Evolutionary conservation across 2,888 invertebrate genomes (phyloP), one percentile per base, ranked within the genome.

Genomic region (Carterocephalus palaemon): DNA sequence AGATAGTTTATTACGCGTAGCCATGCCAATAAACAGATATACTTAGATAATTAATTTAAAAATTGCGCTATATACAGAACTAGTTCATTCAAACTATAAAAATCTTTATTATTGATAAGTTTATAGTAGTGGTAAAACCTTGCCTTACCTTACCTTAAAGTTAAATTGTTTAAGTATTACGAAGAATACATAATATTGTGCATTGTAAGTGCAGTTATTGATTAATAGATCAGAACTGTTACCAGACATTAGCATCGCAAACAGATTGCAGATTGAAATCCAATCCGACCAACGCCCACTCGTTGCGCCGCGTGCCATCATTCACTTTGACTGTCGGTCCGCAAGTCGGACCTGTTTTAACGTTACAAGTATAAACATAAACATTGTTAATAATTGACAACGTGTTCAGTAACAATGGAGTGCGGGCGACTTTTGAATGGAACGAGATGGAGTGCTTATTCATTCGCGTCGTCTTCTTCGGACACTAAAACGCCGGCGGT

Each of bases 281-380:
- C 51, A 67, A 82, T 70, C 69, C 62, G 50, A 54, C 49, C 59
- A 60, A 77, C 81, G 78, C 82, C 82, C 82, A 76, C 75, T 66
- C 53, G 47, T 51, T 56, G n/a, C 58, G 62, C 58, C 58, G 60
- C 58, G 57, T 67, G 64, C 57, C 56, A 64, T 67, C 62, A 67
- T 59, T 57, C 51, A 48, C 43, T 40, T 63, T 58, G 59, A 57
- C 57, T 54, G 60, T 59, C 55, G 43, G 48, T 28, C 15, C 24
- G 39, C 45, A 33, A 33, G 36, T 39, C 38, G 42, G 36, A 28
- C 42, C 7, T 22, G 34, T 29, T 24, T 31, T 16, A 23, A 36
- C n/a, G 36, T 43, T 51, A 49, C 56, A 52, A 61, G 63, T 60
- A 54, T n/a, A n/a, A n/a, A n/a, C n/a, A 60, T 62, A 66, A 65